A percentile compares a stretch with the other conserved stretches of the same genome.
These are phyloP conservation scores for Falco biarmicus DNA, from an alignment of 2,797 vertebrate species.

Conservation along the genomic window DNA sequence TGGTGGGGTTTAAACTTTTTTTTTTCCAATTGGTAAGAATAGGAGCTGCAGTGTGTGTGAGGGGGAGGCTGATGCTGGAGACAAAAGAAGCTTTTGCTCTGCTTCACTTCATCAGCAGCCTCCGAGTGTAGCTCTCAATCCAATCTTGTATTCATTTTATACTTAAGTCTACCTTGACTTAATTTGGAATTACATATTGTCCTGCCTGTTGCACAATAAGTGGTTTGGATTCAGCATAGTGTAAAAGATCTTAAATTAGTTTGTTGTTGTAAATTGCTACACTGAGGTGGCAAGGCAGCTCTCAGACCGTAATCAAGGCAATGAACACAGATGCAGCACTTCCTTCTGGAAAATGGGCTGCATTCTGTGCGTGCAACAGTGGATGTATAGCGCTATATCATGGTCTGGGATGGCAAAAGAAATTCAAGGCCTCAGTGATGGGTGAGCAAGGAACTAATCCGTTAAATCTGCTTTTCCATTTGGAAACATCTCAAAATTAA, in stretches of 20 bases:
- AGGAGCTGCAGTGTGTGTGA: neutral
- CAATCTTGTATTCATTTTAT: neutral
- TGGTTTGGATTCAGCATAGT: neutral
- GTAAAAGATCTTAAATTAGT: neutral
- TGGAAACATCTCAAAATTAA: neutral
- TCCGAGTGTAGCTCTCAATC: neutral
- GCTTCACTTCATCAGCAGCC: neutral
- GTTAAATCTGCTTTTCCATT: neutral
- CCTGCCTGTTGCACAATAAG: neutral
- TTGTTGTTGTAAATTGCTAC: neutral
- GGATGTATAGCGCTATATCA: neutral
- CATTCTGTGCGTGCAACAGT: accelerated
- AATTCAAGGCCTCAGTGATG: neutral
- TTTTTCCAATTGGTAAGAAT: neutral
- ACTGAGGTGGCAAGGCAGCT: neutral
- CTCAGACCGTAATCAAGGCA: neutral
- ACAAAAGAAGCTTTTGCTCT: neutral
- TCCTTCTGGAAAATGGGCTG: neutral
- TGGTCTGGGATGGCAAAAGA: neutral
- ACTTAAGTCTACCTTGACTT: neutral
- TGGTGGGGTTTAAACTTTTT: neutral
- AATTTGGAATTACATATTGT: neutral
- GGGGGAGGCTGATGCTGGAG: neutral
- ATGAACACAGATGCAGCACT: neutral
- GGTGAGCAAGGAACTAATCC: neutral